A percentile compares a stretch with the other conserved stretches of the same genome.
Evolutionary conservation across 1,140 invertebrate genomes (phyloP).

Genomic region (Drosophila biarmipes): DNA sequence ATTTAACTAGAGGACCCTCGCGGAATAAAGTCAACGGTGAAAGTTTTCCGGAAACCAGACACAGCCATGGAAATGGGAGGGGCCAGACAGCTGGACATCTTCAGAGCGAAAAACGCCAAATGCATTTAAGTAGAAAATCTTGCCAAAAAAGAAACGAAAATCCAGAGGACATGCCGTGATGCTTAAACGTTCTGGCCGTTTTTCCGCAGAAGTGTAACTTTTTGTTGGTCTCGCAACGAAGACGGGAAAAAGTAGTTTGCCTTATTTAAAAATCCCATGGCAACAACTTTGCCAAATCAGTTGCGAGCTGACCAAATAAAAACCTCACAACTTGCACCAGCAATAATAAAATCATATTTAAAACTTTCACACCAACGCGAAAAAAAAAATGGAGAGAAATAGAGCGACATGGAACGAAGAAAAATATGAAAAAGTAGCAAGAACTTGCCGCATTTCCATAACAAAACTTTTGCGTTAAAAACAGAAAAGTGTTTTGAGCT

Average conservation of each 20-base stretch:
- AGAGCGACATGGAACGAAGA: slow-evolving; percentile 11
- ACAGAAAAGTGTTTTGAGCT: slow-evolving; percentile 60
- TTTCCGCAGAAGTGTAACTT: slow-evolving; percentile 24
- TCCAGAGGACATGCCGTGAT: slow-evolving; percentile 49
- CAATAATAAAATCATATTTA: slow-evolving; percentile 83
- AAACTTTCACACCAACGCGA: slow-evolving; percentile 68
- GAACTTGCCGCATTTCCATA: slow-evolving; percentile 61
- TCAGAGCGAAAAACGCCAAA: slow-evolving; percentile 68
- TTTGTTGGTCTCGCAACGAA: slow-evolving; percentile 4
- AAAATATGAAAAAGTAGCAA: slow-evolving; percentile 47
- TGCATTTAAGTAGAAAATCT: slow-evolving; percentile 75
- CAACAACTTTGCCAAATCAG: slow-evolving; percentile 59
- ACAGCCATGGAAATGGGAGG: slow-evolving; percentile 1
- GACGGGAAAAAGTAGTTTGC: slow-evolving; percentile 24
- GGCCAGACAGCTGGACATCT: slow-evolving; percentile 57
- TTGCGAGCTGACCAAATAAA: slow-evolving; percentile 71
- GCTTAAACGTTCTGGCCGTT: slow-evolving; percentile 60
- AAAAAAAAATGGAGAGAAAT: slow-evolving; percentile 9
- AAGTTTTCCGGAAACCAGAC: slow-evolving; percentile 52
- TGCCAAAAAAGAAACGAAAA: slow-evolving; percentile 28
- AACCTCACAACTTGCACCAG: slow-evolving; percentile 61
- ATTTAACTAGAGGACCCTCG: slow-evolving; percentile 53
- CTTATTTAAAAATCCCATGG: slow-evolving; percentile 62
- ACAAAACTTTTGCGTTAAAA: slow-evolving; percentile 71
- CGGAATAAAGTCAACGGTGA: slow-evolving; percentile 53